Percentiles rank a stretch among this genome's conserved stretches.
Conservation (phyloP, 2,113 vertebrate species). For the Menidia beryllina region DNA sequence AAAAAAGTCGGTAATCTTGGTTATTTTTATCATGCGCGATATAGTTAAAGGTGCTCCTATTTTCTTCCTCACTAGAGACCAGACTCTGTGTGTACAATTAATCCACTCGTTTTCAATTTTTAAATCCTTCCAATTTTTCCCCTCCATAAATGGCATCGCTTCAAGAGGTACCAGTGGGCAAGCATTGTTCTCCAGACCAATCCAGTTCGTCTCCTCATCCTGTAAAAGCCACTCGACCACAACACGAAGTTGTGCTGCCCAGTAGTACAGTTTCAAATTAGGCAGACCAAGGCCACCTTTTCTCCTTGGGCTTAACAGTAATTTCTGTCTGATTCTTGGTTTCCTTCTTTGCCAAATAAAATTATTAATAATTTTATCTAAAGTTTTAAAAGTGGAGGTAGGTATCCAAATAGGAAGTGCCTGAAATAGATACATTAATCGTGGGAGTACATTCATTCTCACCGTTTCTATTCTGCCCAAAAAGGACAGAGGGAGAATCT, state of each 20-base stretch:
- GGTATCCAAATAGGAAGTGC: background rate
- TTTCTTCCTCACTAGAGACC: too few relatives aligned
- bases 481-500: background rate
- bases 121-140: too few relatives aligned
- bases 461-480: background rate
- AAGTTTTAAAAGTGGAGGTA: background rate
- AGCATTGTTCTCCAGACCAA: background rate
- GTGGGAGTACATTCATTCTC: background rate
- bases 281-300: background rate
- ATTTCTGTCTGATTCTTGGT: background rate
- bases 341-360: background rate
- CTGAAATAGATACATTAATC: background rate
- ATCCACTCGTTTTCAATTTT: too few relatives aligned
- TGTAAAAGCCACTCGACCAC: background rate
- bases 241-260: background rate
- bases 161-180: background rate
- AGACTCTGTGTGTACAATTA: too few relatives aligned
- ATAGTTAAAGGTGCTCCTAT: too few relatives aligned
- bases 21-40: too few relatives aligned
- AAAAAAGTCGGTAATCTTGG: too few relatives aligned
- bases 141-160: background rate
- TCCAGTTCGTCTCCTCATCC: background rate
- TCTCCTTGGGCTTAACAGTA: background rate
- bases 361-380: background rate
- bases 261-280: background rate